These are phyloP conservation scores for Epinephelus lanceolatus DNA, from an alignment of 2,113 vertebrate genomes.

Conservation along the genomic window DNA sequence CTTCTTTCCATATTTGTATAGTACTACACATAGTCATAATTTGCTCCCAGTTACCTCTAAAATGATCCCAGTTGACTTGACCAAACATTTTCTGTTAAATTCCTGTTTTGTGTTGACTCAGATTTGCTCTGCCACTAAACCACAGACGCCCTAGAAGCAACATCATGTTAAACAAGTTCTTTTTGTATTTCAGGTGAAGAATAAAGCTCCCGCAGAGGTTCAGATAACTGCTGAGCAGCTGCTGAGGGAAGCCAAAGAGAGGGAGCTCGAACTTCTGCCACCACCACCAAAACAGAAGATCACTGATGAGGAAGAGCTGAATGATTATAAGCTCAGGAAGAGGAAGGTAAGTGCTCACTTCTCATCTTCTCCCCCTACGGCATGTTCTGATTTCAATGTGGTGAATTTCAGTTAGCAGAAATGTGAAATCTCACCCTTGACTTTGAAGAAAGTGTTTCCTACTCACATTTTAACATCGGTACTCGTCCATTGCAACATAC, in stretches of 20 bases:
- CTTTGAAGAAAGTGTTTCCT: too few relatives aligned
- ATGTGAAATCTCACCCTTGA: neutral
- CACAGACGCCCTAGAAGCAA: too few relatives aligned
- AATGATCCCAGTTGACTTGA: neutral
- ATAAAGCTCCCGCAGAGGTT: constrained; percentile 97
- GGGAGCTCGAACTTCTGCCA: constrained; percentile 96
- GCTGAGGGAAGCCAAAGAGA: constrained; percentile 95
- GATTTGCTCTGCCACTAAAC: too few relatives aligned
- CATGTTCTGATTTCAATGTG: neutral
- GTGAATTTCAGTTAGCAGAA: neutral
- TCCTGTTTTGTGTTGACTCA: neutral
- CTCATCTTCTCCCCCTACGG: neutral
- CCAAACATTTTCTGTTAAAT: neutral
- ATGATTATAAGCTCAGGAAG: constrained; percentile 97
- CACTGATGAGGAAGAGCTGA: constrained; percentile 97
- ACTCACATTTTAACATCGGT: neutral
- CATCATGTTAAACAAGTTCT: neutral
- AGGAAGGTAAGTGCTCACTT: constrained; percentile 87
- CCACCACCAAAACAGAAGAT: constrained; percentile 98
- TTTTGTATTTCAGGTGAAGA: constrained; percentile 90
- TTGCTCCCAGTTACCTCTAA: neutral
- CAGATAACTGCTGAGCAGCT: constrained; percentile 99
- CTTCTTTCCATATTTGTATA: neutral
- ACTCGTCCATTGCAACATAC: neutral
- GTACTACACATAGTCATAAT: neutral